phyloP scores from a whole-genome alignment of 2,888 invertebrate genomes.

The Blastobasis adustella region DNA sequence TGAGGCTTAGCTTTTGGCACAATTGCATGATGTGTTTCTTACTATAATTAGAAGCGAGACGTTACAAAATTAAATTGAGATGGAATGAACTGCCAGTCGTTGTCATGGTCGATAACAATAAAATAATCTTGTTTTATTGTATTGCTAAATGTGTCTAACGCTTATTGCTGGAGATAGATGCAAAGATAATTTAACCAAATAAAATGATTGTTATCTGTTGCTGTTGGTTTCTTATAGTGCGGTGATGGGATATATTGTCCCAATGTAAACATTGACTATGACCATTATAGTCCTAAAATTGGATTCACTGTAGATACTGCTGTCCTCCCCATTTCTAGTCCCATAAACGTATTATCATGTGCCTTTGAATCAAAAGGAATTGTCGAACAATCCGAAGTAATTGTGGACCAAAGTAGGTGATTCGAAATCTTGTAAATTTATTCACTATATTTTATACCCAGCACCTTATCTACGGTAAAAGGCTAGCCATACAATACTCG shows the following conservation, averaged over 20 bases:
- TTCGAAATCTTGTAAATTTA: conserved; percentile 40
- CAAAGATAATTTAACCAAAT: conserved; percentile 28
- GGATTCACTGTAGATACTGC: conserved; percentile 53
- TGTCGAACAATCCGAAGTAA: conserved; percentile 31
- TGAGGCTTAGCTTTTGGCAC: not conserved
- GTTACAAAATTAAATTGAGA: too few relatives aligned
- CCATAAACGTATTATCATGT: conserved; percentile 39
- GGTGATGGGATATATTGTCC: too few relatives aligned
- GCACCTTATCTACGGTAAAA: conserved; percentile 34
- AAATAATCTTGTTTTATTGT: not conserved
- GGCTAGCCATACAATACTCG: not conserved
- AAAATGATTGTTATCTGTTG: conserved; percentile 29
- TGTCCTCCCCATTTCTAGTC: conserved; percentile 26
- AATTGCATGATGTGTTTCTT: not conserved
- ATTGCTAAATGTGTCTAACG: conserved; percentile 28
- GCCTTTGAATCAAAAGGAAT: conserved; percentile 36
- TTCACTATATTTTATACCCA: conserved; percentile 24
- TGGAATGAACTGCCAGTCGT: conserved; percentile 2
- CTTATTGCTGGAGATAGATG: conserved; percentile 34
- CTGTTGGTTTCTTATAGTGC: too few relatives aligned
- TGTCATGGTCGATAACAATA: conserved; percentile 30
- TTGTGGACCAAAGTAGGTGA: conserved; percentile 64
- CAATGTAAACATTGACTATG: conserved; percentile 39
- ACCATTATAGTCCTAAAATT: conserved; percentile 55
- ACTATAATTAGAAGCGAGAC: not conserved